Percentiles rank a stretch among this genome's conserved stretches.
These are phyloP conservation scores for Oxyura jamaicensis DNA, from an alignment of 2,113 vertebrate species.

Conservation along the genomic window DNA sequence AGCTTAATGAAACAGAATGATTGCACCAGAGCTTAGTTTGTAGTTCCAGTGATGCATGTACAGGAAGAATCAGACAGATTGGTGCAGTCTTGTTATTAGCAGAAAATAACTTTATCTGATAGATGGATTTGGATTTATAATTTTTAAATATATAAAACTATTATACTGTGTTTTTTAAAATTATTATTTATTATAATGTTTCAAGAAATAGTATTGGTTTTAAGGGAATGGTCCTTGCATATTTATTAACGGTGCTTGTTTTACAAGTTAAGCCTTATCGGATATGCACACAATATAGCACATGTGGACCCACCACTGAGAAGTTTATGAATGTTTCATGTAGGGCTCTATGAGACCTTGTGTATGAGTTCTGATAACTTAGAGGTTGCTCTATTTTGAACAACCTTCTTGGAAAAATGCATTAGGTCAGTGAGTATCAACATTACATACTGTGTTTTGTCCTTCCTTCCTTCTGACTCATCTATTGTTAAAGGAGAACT, in stretches of 20 bases:
- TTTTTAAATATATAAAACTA: background rate
- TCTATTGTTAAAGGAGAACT: slow-evolving; percentile 38
- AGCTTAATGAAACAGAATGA: background rate
- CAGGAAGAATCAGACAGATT: background rate
- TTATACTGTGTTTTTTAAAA: background rate
- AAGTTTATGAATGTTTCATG: slow-evolving; percentile 28
- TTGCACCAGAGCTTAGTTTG: background rate
- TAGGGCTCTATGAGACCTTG: background rate
- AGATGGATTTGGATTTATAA: background rate
- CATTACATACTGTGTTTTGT: slow-evolving; percentile 18
- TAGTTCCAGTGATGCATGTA: background rate
- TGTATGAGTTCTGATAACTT: slow-evolving; percentile 35
- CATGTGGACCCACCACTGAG: background rate
- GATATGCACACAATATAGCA: background rate
- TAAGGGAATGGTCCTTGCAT: background rate
- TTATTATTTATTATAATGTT: background rate
- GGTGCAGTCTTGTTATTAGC: background rate
- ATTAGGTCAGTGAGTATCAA: slow-evolving; percentile 16
- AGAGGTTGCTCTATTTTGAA: background rate
- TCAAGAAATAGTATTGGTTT: background rate
- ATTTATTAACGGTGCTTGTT: background rate
- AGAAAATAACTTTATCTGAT: background rate
- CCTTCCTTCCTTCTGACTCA: slow-evolving; percentile 53
- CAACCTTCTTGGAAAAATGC: background rate
- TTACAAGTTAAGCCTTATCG: background rate